A percentile compares a stretch with the other conserved stretches of the same genome.
These are phyloP conservation scores for Orthonychiurus folsomi DNA, from an alignment of 2,888 invertebrate species.

Conservation along the genomic window DNA sequence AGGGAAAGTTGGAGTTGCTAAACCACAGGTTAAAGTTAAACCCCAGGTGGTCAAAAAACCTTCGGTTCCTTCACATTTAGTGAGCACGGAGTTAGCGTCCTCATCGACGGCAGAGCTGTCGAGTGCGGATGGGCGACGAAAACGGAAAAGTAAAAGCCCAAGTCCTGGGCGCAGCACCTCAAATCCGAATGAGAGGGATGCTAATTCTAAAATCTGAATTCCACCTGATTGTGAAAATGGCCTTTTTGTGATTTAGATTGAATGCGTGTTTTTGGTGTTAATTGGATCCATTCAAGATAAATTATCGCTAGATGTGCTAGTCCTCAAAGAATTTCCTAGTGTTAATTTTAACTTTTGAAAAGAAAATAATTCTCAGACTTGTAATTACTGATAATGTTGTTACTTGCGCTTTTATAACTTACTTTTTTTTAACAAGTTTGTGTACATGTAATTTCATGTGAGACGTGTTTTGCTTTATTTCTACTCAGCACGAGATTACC, in stretches of 20 bases:
- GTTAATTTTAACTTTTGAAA: too few species aligned
- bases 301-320: background rate
- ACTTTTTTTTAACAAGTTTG: too few species aligned
- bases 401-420: too few species aligned
- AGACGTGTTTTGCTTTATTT: too few species aligned
- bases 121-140: background rate
- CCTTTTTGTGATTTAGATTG: conserved; percentile 1
- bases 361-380: too few species aligned
- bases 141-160: background rate
- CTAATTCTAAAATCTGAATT: background rate
- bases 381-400: too few species aligned
- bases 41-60: conserved; percentile 69
- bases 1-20: conserved; percentile 42
- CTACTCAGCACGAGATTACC: too few species aligned
- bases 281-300: too few species aligned
- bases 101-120: background rate
- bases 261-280: too few species aligned
- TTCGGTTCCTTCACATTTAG: conserved; percentile 45
- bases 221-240: background rate
- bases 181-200: background rate
- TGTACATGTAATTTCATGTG: too few species aligned
- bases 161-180: background rate
- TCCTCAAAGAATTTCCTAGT: too few species aligned
- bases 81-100: background rate
- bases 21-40: conserved; percentile 69